These are phyloP conservation scores for Pipistrellus nathusii DNA, from an alignment of 2,797 vertebrate species.

Conservation along the genomic window DNA sequence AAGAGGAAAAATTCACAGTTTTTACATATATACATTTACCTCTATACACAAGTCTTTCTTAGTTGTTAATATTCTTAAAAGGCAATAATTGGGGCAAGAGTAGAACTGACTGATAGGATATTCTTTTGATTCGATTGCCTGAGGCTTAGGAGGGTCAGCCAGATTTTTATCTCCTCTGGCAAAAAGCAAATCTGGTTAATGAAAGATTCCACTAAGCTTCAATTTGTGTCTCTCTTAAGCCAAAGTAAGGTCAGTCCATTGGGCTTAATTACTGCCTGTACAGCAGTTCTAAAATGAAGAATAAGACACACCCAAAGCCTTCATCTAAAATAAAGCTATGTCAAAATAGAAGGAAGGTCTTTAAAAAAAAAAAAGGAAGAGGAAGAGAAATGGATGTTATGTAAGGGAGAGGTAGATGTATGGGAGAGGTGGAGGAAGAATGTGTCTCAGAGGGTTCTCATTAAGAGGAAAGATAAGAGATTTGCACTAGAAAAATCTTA, in stretches of 20 bases:
- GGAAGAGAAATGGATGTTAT: neutral
- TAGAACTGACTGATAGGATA: neutral
- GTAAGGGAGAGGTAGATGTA: neutral
- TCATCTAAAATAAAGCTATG: neutral
- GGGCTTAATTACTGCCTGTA: conserved; percentile 66
- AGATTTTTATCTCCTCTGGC: conserved; percentile 32
- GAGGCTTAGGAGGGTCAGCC: neutral
- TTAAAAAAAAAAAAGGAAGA: neutral
- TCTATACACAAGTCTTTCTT: neutral
- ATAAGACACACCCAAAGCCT: neutral
- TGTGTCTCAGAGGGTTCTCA: neutral
- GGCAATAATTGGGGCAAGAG: neutral
- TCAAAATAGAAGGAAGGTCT: neutral
- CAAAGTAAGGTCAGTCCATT: conserved; percentile 27
- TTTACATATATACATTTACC: neutral
- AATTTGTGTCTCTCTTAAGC: conserved; percentile 47
- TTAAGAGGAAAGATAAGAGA: conserved; percentile 13
- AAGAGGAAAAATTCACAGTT: neutral
- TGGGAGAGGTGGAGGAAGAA: accelerated
- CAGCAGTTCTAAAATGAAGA: neutral
- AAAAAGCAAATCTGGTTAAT: conserved; percentile 51
- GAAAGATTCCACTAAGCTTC: neutral
- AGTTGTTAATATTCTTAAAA: neutral
- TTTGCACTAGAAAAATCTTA: neutral
- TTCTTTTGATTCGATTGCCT: conserved; percentile 18